Conservation (phyloP, 1,140 invertebrate species). For the Frieseomelitta varia region DNA sequence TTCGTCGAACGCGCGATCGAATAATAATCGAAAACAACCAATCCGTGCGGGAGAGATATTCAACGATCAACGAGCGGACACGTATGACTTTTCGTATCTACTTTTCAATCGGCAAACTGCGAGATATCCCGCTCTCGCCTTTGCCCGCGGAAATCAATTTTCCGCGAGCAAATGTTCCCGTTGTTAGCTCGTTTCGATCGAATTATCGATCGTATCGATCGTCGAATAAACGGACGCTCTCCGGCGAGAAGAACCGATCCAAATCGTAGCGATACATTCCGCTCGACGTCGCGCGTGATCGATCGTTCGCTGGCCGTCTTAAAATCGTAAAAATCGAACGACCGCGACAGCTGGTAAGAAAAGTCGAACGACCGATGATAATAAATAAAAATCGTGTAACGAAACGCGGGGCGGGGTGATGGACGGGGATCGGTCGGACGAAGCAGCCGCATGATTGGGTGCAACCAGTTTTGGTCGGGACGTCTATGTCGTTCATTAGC, state of each 20-base stretch:
- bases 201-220: not conserved
- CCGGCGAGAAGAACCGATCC: too few species aligned
- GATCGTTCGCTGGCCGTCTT: not conserved
- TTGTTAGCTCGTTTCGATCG: not conserved
- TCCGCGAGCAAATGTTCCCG: not conserved
- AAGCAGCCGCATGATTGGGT: conserved; percentile 33
- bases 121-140: not conserved
- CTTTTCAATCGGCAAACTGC: not conserved
- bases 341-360: not conserved
- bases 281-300: not conserved
- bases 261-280: too few species aligned
- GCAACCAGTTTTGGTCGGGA: conserved; percentile 29
- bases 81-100: not conserved
- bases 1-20: not conserved
- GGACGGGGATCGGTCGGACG: conserved; percentile 17
- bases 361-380: not conserved
- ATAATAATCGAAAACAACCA: not conserved
- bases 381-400: not conserved
- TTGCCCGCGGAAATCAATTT: not conserved
- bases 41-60: not conserved
- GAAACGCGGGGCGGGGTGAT: conserved; percentile 12
- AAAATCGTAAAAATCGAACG: not conserved
- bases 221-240: not conserved
- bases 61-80: not conserved
- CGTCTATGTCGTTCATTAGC: conserved; percentile 45